Evolutionary conservation across 1,140 invertebrate species (phyloP).

Genomic region (Drosophila watanabei): DNA sequence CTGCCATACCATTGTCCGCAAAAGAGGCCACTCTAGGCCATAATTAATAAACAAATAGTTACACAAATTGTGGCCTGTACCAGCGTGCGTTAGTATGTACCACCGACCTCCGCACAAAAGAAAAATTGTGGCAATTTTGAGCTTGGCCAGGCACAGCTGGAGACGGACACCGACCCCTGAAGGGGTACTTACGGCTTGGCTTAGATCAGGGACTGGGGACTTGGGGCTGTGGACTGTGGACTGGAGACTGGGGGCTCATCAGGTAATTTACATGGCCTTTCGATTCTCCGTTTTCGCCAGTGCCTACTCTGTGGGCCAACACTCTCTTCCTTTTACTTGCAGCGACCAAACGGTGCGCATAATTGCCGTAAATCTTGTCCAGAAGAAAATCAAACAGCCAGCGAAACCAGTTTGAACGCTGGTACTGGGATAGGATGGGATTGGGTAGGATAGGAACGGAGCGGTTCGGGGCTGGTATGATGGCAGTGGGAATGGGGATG

Average conservation of each 20-base stretch:
- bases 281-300: conserved; percentile 67
- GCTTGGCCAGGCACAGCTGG: conserved; percentile 66
- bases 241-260: conserved; percentile 53
- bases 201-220: not conserved
- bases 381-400: conserved; percentile 53
- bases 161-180: conserved; percentile 38
- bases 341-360: conserved; percentile 72
- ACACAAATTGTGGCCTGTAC: conserved; percentile 37
- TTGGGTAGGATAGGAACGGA: conserved; percentile 20
- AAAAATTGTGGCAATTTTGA: conserved; percentile 74
- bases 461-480: not conserved
- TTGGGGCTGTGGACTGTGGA: conserved; percentile 28
- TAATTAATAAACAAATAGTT: conserved; percentile 81
- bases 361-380: conserved; percentile 80
- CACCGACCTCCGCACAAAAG: conserved; percentile 22
- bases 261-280: conserved; percentile 81
- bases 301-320: conserved; percentile 56
- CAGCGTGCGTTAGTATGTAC: conserved; percentile 13
- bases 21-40: conserved; percentile 43
- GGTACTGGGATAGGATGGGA: conserved; percentile 36
- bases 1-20: conserved; percentile 37
- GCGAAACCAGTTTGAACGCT: conserved; percentile 47
- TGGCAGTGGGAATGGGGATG: conserved; percentile 26
- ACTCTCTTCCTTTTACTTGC: conserved; percentile 80
- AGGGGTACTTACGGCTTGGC: conserved; percentile 6